Percentiles rank a stretch among this genome's conserved stretches.
Evolutionary conservation across 2,113 vertebrate genomes (phyloP).

Genomic region (Alces alces): DNA sequence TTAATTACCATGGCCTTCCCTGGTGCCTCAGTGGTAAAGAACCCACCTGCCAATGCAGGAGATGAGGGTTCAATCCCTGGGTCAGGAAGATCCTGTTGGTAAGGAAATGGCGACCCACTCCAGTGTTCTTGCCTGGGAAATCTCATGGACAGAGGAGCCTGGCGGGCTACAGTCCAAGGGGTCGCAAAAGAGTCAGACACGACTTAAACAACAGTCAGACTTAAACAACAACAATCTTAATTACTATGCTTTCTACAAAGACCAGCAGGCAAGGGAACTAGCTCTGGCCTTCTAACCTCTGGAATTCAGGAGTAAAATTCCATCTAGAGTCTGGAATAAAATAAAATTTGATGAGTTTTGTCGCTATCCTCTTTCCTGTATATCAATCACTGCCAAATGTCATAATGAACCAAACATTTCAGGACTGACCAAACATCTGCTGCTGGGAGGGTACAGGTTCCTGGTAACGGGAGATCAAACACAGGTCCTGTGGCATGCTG

Average conservation of each 20-base stretch:
- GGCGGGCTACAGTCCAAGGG: neutral
- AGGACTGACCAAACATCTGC: neutral
- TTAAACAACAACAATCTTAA: neutral
- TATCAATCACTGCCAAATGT: neutral
- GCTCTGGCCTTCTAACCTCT: neutral
- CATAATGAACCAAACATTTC: neutral
- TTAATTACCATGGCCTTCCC: neutral
- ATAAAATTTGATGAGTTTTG: neutral
- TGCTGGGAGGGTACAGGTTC: neutral
- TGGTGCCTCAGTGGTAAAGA: neutral
- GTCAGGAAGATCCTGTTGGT: neutral
- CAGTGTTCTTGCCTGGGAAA: neutral
- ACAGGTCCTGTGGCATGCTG: neutral
- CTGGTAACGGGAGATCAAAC: neutral
- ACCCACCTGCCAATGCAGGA: neutral
- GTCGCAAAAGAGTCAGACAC: neutral
- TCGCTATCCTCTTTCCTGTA: neutral
- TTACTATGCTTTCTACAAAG: neutral
- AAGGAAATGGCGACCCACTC: neutral
- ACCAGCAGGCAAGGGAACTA: neutral
- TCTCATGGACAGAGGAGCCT: neutral
- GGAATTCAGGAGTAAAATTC: neutral
- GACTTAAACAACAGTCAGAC: no score
- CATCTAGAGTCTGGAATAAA: neutral
- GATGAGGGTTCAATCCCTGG: neutral